Percentiles rank a stretch among this genome's conserved stretches.
Conservation (phyloP, 37 sponge, comb jelly and placozoan species). For the Crambe crambe region DNA sequence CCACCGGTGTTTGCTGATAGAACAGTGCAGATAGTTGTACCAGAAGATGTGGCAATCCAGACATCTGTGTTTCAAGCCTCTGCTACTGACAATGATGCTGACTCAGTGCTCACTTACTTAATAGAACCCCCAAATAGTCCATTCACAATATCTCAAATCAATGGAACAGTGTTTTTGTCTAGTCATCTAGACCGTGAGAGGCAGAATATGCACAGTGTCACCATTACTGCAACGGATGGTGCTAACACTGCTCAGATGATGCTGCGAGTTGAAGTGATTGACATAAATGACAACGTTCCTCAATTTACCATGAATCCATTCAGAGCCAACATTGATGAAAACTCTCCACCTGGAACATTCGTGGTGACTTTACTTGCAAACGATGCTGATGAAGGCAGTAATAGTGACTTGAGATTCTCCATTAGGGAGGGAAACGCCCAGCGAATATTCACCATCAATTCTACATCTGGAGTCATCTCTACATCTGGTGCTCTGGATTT, state of each 20-base stretch:
- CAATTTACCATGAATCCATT: constrained; percentile 8
- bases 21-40: neutral
- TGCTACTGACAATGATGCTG: constrained; percentile 49
- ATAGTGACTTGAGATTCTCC: constrained; percentile 36
- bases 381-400: constrained; percentile 55
- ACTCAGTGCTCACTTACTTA: constrained; percentile 42
- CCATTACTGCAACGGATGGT: constrained; percentile 40
- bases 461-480: constrained; percentile 24
- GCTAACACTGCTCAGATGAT: constrained; percentile 3
- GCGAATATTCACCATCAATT: constrained; percentile 21
- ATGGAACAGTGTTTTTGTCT: constrained; percentile 27
- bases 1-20: constrained; percentile 13
- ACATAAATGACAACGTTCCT: constrained; percentile 56
- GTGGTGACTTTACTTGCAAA: constrained; percentile 27
- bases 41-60: constrained; percentile 18
- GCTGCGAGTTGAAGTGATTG: constrained; percentile 29
- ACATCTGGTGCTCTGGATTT: constrained; percentile 27
- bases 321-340: constrained; percentile 24
- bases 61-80: constrained; percentile 12
- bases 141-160: constrained; percentile 18
- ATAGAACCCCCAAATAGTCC: neutral
- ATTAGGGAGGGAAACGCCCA: constrained; percentile 35
- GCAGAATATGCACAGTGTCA: constrained; percentile 1
- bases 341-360: constrained; percentile 17
- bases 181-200: constrained; percentile 37